phyloP scores from a whole-genome alignment of 2,797 vertebrate genomes.

The Carduelis carduelis region DNA sequence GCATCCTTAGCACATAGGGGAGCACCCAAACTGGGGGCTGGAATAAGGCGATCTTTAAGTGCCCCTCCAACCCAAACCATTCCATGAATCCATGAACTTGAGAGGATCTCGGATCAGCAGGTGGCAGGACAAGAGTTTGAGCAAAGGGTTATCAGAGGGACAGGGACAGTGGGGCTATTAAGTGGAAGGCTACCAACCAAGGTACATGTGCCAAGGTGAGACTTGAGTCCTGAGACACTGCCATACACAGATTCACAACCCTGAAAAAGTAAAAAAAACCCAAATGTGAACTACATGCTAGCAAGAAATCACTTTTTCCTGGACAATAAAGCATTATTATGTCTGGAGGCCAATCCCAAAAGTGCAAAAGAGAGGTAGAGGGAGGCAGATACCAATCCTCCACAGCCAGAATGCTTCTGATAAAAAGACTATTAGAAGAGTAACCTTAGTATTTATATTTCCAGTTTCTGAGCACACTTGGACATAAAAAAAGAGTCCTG shows the following conservation, averaged over 20 bases:
- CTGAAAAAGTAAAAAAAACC: slow-evolving; percentile 47
- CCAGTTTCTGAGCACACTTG: not conserved
- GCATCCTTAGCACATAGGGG: not conserved
- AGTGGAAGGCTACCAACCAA: slow-evolving; percentile 76
- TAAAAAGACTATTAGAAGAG: not conserved
- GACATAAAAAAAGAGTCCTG: not conserved
- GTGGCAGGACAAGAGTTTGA: not conserved
- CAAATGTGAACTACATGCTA: not conserved
- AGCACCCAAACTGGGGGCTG: not conserved
- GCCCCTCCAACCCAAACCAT: not conserved
- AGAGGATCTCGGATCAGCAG: not conserved
- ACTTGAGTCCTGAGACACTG: slow-evolving; percentile 92
- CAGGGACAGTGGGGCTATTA: not conserved
- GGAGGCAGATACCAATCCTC: not conserved
- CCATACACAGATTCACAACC: slow-evolving; percentile 85
- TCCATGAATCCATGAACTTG: not conserved
- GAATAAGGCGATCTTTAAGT: not conserved
- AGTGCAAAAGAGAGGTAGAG: not conserved
- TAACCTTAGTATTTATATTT: not conserved
- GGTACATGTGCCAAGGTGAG: slow-evolving; percentile 90
- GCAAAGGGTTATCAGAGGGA: not conserved
- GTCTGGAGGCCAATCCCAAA: not conserved
- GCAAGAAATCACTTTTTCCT: not conserved
- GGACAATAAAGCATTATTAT: not conserved
- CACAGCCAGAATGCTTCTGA: not conserved